phyloP scores from a whole-genome alignment of 2,888 invertebrate genomes.

The Caenorhabditis auriculariae region DNA sequence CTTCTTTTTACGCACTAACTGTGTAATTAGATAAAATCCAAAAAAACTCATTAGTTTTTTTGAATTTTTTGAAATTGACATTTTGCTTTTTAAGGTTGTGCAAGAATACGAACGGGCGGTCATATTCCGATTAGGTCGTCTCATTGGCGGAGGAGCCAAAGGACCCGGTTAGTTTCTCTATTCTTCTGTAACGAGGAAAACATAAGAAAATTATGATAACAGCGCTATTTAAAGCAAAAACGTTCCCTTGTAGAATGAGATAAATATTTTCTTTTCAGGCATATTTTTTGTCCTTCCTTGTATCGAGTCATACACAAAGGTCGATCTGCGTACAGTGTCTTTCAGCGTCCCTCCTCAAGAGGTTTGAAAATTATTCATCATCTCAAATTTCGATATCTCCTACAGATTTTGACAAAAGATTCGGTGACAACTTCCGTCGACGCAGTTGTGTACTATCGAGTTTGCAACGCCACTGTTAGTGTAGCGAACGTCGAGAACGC shows the following conservation, averaged over 20 bases:
- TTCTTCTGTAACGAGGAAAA: not conserved
- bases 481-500: slow-evolving; percentile 95
- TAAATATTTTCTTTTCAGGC: slow-evolving; percentile 17
- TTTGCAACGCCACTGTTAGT: slow-evolving; percentile 92
- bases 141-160: slow-evolving; percentile 76
- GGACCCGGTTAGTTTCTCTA: slow-evolving; percentile 67
- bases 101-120: slow-evolving; percentile 75
- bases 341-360: slow-evolving; percentile 97
- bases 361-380: slow-evolving; percentile 68
- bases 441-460: slow-evolving; percentile 72
- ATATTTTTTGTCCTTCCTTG: slow-evolving; percentile 74
- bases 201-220: slow-evolving; percentile 2
- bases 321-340: slow-evolving; percentile 88
- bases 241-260: not conserved
- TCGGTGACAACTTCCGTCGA: slow-evolving; percentile 96
- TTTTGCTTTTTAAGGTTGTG: slow-evolving; percentile 48
- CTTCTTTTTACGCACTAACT: too few species aligned
- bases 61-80: not conserved
- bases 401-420: slow-evolving; percentile 91
- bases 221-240: not conserved
- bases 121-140: slow-evolving; percentile 81
- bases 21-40: too few species aligned
- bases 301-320: slow-evolving; percentile 82
- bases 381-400: slow-evolving; percentile 1
- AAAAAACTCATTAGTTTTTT: not conserved